Percentiles rank a stretch among this genome's conserved stretches.
phyloP scores from a whole-genome alignment of 1,140 invertebrate genomes.

The Vanessa atalanta region DNA sequence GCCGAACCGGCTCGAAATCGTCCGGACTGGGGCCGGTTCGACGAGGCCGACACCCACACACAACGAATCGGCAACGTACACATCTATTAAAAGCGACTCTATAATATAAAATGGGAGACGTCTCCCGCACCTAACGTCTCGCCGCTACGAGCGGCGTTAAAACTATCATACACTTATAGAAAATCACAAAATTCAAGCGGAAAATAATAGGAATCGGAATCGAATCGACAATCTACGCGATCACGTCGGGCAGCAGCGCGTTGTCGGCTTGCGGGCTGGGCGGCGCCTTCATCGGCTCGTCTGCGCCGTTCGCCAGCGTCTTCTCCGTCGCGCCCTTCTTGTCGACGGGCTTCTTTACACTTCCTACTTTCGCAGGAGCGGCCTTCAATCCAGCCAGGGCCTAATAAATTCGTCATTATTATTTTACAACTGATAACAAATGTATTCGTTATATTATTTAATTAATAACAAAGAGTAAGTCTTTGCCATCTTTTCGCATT shows the following conservation, averaged over 20 bases:
- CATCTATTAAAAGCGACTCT: conserved; percentile 74
- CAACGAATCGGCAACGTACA: conserved; percentile 40
- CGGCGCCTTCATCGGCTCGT: conserved; percentile 58
- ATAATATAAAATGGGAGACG: conserved; percentile 73
- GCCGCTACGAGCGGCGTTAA: conserved; percentile 58
- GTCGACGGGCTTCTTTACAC: conserved; percentile 38
- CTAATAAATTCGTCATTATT: conserved; percentile 35
- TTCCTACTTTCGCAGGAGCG: conserved; percentile 27
- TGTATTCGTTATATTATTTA: no score
- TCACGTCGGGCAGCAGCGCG: conserved; percentile 76
- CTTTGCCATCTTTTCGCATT: no score
- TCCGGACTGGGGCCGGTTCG: conserved; percentile 23
- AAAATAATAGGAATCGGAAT: conserved; percentile 73
- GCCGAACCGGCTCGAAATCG: neutral
- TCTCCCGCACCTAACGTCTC: conserved; percentile 74
- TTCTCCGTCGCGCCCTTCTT: conserved; percentile 47
- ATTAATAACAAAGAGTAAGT: no score
- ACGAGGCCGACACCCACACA: conserved; percentile 19
- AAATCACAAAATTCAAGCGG: conserved; percentile 79
- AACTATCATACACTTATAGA: conserved; percentile 79
- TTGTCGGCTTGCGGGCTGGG: conserved; percentile 69
- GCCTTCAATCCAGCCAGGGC: conserved; percentile 44
- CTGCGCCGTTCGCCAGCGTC: conserved; percentile 53
- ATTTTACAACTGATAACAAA: neutral
- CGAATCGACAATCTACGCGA: conserved; percentile 57